Percentiles rank a stretch among this genome's conserved stretches.
These are phyloP conservation scores for Pteronotus mesoamericanus DNA, from an alignment of 2,797 vertebrate species.

Conservation along the genomic window DNA sequence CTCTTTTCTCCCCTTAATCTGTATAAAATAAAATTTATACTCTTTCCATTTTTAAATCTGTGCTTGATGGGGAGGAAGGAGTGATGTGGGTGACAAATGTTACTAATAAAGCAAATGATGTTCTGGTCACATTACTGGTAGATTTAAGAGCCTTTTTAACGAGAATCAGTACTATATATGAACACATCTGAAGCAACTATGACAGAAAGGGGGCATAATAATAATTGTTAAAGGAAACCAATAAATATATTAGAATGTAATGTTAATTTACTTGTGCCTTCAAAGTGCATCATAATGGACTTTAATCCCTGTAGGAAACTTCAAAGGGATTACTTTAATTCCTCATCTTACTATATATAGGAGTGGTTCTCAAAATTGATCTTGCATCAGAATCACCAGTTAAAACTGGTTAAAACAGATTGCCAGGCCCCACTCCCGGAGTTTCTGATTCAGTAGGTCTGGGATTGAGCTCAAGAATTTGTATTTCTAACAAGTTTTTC, in stretches of 20 bases:
- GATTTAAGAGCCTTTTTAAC: not conserved
- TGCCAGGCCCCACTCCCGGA: not conserved
- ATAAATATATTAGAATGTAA: not conserved
- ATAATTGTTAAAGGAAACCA: constrained; percentile 12
- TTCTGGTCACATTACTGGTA: constrained; percentile 7
- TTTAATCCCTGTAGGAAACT: not conserved
- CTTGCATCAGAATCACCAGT: not conserved
- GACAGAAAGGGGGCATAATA: not conserved
- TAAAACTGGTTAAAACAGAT: not conserved
- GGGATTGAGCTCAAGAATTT: not conserved
- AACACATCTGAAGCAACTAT: not conserved
- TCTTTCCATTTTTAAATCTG: not conserved
- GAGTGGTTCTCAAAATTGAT: not conserved
- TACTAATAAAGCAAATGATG: not conserved
- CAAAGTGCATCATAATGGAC: not conserved
- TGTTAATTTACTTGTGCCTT: not conserved
- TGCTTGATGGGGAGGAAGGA: not conserved
- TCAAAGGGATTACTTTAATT: constrained; percentile 1
- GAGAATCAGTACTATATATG: not conserved
- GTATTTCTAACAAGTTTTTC: constrained; percentile 16
- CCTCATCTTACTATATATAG: not conserved
- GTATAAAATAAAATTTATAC: constrained; percentile 3
- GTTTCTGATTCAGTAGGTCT: not conserved
- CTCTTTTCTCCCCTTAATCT: not conserved
- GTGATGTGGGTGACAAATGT: not conserved